A percentile compares a stretch with the other conserved stretches of the same genome.
Conservation (phyloP, 2,888 invertebrate genomes). For the Eupithecia exiguata region DNA sequence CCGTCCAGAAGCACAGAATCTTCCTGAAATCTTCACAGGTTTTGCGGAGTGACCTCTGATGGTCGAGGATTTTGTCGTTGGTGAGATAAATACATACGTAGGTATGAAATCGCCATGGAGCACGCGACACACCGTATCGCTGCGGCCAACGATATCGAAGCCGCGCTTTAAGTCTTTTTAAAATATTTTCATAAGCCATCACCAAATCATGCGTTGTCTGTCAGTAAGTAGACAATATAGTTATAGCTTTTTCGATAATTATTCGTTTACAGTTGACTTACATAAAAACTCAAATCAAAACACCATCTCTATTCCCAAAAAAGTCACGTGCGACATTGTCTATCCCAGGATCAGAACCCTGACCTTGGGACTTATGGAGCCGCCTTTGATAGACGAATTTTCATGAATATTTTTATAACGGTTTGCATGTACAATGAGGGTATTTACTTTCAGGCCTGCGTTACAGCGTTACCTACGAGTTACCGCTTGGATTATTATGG, state of each 20-base stretch:
- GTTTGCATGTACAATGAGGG: constrained; percentile 51
- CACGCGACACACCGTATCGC: too few relatives aligned
- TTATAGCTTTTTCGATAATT: too few relatives aligned
- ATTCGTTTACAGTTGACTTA: not conserved
- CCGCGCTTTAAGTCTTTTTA: not conserved
- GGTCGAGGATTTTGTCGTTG: too few relatives aligned
- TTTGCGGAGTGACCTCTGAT: too few relatives aligned
- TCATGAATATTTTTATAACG: constrained; percentile 59
- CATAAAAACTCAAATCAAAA: not conserved
- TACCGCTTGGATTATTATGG: constrained; percentile 25
- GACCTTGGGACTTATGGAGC: constrained; percentile 35
- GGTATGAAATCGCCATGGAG: not conserved
- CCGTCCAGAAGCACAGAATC: too few relatives aligned
- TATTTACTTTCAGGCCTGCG: constrained; percentile 33
- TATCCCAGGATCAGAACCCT: constrained; percentile 8
- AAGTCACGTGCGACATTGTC: constrained; percentile 6
- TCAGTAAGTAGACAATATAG: not conserved
- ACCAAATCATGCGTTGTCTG: not conserved
- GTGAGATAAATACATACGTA: too few relatives aligned
- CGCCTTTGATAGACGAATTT: constrained; percentile 41
- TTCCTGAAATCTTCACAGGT: too few relatives aligned
- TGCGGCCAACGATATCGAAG: not conserved
- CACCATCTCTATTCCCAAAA: not conserved
- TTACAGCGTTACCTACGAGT: constrained; percentile 5
- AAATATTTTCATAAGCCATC: not conserved